Conservation (phyloP, 1,140 invertebrate species). For the Scaptomyza graminum region DNA sequence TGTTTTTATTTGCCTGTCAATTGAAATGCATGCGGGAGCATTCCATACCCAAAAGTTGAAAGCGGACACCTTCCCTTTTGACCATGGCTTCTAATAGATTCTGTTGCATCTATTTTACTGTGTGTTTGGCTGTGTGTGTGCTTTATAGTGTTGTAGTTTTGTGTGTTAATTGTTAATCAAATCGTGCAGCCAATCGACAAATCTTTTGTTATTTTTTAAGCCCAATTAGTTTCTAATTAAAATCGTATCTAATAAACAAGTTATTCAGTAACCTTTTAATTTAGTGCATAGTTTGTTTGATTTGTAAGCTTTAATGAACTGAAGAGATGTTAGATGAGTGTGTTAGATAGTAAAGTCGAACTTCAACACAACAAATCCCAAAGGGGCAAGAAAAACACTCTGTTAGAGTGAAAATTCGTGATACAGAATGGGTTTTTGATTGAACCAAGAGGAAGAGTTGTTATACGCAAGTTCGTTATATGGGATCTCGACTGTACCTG, state of each 20-base stretch:
- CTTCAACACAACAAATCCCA: too few species aligned
- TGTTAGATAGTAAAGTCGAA: neutral
- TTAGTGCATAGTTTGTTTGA: conserved; percentile 22
- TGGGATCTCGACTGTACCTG: too few species aligned
- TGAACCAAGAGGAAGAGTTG: too few species aligned
- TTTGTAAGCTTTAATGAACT: conserved; percentile 9
- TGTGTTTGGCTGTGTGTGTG: neutral
- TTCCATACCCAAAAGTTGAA: conserved; percentile 31
- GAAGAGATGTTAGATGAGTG: neutral
- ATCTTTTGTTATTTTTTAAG: conserved; percentile 26
- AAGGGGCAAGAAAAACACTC: too few species aligned
- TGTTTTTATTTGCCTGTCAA: conserved; percentile 39
- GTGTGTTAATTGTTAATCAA: conserved; percentile 52
- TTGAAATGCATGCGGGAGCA: conserved; percentile 51
- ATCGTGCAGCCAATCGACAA: conserved; percentile 35
- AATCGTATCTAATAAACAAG: conserved; percentile 49
- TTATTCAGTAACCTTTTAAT: conserved; percentile 2
- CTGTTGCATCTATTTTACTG: conserved; percentile 2
- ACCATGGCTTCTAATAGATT: neutral
- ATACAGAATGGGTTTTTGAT: too few species aligned
- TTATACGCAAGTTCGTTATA: too few species aligned
- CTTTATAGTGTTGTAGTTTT: conserved; percentile 39
- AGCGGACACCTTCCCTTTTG: conserved; percentile 52
- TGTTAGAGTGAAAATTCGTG: too few species aligned
- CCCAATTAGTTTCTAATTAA: conserved; percentile 78